Percentiles rank a stretch among this genome's conserved stretches.
Evolutionary conservation across 2,113 vertebrate species (phyloP).

Genomic region (Amblyopsis rosae): DNA sequence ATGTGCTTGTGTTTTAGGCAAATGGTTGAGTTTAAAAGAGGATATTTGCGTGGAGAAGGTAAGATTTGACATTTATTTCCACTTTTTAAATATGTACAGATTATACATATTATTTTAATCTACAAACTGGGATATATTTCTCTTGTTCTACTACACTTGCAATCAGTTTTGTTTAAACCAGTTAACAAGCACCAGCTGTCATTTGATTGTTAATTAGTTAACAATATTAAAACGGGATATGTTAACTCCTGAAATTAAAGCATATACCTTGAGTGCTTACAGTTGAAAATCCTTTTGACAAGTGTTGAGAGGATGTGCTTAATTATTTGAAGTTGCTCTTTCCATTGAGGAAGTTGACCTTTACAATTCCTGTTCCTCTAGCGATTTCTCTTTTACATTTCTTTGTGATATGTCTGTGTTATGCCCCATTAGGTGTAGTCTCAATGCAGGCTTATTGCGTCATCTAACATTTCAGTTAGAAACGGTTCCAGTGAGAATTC

Average conservation of each 20-base stretch:
- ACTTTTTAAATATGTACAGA: constrained; percentile 8
- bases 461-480: constrained; percentile 44
- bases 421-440: constrained; percentile 25
- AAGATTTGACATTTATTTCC: constrained; percentile 34
- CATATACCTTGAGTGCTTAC: constrained; percentile 2
- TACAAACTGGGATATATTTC: neutral
- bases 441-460: neutral
- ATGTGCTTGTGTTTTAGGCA: constrained; percentile 17
- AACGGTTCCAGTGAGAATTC: constrained; percentile 55
- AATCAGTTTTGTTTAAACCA: neutral
- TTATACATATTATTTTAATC: constrained; percentile 21
- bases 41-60: constrained; percentile 54
- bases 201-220: neutral
- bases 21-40: constrained; percentile 37
- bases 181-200: constrained; percentile 13
- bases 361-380: constrained; percentile 27
- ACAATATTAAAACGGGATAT: neutral
- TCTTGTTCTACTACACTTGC: no score
- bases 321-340: constrained; percentile 26
- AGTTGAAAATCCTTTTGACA: neutral
- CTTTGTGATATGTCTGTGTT: constrained; percentile 6
- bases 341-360: constrained; percentile 21
- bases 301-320: neutral
- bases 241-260: neutral
- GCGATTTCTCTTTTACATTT: constrained; percentile 9